These are phyloP conservation scores for Syrista parreyssii DNA, from an alignment of 2,888 invertebrate species.

Conservation along the genomic window DNA sequence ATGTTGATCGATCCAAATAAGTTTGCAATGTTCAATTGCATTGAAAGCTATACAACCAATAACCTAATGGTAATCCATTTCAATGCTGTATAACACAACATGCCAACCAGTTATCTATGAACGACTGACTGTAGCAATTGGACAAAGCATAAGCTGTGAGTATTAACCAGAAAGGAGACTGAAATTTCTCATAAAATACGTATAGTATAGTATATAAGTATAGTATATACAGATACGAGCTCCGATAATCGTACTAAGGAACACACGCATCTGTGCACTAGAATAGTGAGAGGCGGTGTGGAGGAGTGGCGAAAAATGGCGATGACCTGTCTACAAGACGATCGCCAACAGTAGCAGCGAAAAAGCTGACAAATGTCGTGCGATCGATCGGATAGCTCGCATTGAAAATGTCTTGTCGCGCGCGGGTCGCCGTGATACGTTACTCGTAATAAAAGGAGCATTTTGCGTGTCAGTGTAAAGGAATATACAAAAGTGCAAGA, in stretches of 20 bases:
- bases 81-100: neutral
- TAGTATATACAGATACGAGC: neutral
- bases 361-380: conserved; percentile 42
- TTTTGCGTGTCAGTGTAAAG: conserved; percentile 19
- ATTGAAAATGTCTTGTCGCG: conserved; percentile 37
- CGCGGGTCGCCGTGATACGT: conserved; percentile 30
- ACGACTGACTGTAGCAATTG: neutral
- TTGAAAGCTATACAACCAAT: neutral
- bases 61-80: neutral
- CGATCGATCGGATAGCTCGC: conserved; percentile 29
- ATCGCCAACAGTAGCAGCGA: conserved; percentile 26
- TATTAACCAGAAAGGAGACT: neutral
- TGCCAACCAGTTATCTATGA: neutral
- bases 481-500: conserved; percentile 18
- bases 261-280: neutral
- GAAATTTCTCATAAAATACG: neutral
- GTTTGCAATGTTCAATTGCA: neutral
- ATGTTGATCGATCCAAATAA: neutral
- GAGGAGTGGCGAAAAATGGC: conserved; percentile 40
- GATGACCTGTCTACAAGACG: conserved; percentile 35
- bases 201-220: too few relatives aligned
- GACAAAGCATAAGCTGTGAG: neutral
- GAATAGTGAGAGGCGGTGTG: neutral
- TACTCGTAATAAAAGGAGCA: conserved; percentile 35
- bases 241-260: neutral